These are phyloP conservation scores for Hippoglossus stenolepis DNA, from an alignment of 2,113 vertebrate genomes.

Conservation along the genomic window DNA sequence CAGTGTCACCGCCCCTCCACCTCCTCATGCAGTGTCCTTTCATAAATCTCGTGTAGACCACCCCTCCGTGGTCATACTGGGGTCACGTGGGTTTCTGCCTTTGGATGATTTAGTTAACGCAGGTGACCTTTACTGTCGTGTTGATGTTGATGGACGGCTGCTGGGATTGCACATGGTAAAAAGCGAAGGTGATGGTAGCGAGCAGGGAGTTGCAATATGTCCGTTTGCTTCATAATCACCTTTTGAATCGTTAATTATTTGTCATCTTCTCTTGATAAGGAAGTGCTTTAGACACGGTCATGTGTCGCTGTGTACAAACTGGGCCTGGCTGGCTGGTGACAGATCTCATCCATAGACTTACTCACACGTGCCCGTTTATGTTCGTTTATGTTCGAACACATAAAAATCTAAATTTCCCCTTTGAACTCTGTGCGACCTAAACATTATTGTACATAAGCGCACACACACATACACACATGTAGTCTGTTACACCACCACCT, in stretches of 20 bases:
- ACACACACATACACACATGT: conserved; percentile 13
- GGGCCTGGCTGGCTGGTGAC: conserved; percentile 50
- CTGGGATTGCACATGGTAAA: conserved; percentile 42
- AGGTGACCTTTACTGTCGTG: conserved; percentile 28
- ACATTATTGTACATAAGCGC: conserved; percentile 49
- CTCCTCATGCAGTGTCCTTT: not conserved
- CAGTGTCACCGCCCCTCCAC: not conserved
- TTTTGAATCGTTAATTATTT: conserved; percentile 29
- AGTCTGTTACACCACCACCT: conserved; percentile 61
- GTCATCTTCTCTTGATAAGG: conserved; percentile 44
- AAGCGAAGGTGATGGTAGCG: conserved; percentile 19
- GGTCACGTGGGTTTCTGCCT: conserved; percentile 17
- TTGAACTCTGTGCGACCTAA: conserved; percentile 25
- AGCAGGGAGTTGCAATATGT: conserved; percentile 63
- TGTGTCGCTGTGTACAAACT: conserved; percentile 46
- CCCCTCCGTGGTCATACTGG: not conserved
- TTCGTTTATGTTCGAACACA: conserved; percentile 32
- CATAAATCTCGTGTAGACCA: too few relatives aligned
- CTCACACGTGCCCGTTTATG: conserved; percentile 38
- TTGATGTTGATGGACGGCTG: conserved; percentile 43
- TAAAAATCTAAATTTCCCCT: conserved; percentile 35
- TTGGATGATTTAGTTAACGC: conserved; percentile 29
- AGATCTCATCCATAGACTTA: conserved; percentile 45
- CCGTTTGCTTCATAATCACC: conserved; percentile 50
- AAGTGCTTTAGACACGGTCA: conserved; percentile 64